Base-by-base conservation (phyloP, 1,140 invertebrate species). In the Pogonognathellus flavescens region DNA sequence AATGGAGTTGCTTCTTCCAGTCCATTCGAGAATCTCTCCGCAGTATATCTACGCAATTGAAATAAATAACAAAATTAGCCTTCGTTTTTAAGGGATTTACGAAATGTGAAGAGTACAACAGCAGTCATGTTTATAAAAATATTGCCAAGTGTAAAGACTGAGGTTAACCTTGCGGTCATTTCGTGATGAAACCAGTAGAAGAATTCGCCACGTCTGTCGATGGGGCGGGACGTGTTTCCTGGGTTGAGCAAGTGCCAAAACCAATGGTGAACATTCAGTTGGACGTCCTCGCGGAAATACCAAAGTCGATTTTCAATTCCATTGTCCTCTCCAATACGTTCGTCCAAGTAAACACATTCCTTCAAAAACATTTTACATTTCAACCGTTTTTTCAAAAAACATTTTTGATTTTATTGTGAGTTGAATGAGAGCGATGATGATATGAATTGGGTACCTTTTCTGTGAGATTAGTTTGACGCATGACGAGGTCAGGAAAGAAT, bases 281-380 rank as follows among this genome's bases (percentile, higher is more conserved):
- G 93, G 83, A 93, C 91, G 90, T 95, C 95, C 86, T 96, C 93
- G 0, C 94, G 94, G 91, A 94, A 96, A 90, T 96, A 95, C 22
- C 92, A 91, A 18, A 96, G 66, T 82, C 92, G 90, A 84, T 93
- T 91, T 88, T 95, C 94, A 11, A 5, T 18, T 9, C 82, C 82
- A n/a, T 83, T 83, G 57, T 41, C 60, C 7, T 25, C 31, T 16
- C 82, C 82, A 18, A 62, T 55, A 1, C 25, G 11, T 5, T 66
- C 82, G 22, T 83, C 60, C 31, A 83, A 4, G 10, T 18, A 13
- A 31, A 83, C 60, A 16, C 82, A 83, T 8, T 41, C 31, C 59
- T 83, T 50, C 41, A 52, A n/a, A 0, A 76, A 49, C 8, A 31
- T 76, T 22, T 5, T 13, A 72, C 14, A 31, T n/a, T n/a, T n/a